Base-by-base conservation (phyloP, 1,140 invertebrate genomes). In the Gonioctena quinquepunctata region DNA sequence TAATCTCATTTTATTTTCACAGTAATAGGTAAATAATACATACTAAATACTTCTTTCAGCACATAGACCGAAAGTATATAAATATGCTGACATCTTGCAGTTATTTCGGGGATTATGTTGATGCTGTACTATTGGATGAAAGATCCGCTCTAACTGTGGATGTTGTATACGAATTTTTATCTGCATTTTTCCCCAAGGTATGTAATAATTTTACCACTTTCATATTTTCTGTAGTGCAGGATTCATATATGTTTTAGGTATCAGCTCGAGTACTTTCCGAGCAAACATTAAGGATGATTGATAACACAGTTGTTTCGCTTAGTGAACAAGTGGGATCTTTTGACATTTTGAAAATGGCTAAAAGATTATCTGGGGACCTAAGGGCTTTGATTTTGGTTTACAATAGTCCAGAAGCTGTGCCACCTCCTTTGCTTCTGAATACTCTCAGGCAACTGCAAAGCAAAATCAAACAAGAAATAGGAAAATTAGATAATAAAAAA, bases 111-210 rank as follows among this genome's bases (percentile, higher is more conserved):
- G 93, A 95, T 81, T 95, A 95, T 79, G 89, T 95, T 56, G 93
- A 95, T 76, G 89, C 92, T 2, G 89, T 95, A 3, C 80, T 96
- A 16, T 79, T 94, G 23, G 93, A 95, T 80, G 93, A 95, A 81
- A 85, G 93, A 72, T 87, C 89, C 11, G 93, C 91, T 4, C 84
- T 95, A 2, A 92, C 91, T 50, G 91, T 93, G 73, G 88, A 89
- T 25, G 87, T 90, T 66, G 93, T 95, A 70, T 93, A 92, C 80
- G 90, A 94, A 73, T 94, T 95, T 80, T 88, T 95, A 70, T 89
- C 89, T 69, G 90, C 91, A 66, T 94, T 93, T 79, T 93, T 95
- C 77, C 93, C 93, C 0, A 95, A 94, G 87, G 90, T 93, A 63
- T 63, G 67, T 64, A 11, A n/a, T n/a, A n/a, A n/a, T n/a, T n/a